phyloP scores from a whole-genome alignment of 2,888 invertebrate species.

The Drosophila meridionalis region DNA sequence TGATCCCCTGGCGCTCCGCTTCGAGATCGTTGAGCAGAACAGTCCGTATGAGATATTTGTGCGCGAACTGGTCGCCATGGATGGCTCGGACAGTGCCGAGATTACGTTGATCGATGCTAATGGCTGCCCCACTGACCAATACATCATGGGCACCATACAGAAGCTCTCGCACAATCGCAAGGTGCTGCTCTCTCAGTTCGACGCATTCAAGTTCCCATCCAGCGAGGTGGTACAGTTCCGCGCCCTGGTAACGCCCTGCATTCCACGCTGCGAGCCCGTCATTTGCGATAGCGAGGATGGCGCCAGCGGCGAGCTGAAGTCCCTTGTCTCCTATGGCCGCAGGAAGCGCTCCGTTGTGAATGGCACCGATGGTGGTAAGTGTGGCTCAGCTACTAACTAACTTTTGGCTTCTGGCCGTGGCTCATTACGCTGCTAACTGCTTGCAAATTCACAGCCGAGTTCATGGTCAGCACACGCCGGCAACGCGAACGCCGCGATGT shows the following conservation, averaged over 20 bases:
- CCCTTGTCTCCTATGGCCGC: conserved; percentile 93
- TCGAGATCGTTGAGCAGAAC: conserved; percentile 96
- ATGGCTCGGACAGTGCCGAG: conserved; percentile 96
- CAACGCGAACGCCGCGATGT: conserved; percentile 72
- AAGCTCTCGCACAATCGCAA: conserved; percentile 93
- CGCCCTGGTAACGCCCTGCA: conserved; percentile 96
- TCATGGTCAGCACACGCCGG: conserved; percentile 73
- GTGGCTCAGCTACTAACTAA: conserved; percentile 8
- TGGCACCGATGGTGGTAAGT: conserved; percentile 83
- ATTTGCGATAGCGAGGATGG: conserved; percentile 93
- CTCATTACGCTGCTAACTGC: conserved; percentile 51
- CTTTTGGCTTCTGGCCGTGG: conserved; percentile 14
- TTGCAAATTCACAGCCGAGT: conserved; percentile 71
- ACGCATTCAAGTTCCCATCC: conserved; percentile 98
- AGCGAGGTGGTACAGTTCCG: conserved; percentile 98
- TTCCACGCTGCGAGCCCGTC: conserved; percentile 96
- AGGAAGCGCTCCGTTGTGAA: conserved; percentile 89
- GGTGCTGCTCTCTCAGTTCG: conserved; percentile 95
- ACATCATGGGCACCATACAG: conserved; percentile 97
- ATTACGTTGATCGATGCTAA: conserved; percentile 95
- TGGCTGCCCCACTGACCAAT: conserved; percentile 97
- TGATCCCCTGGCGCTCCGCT: conserved; percentile 95
- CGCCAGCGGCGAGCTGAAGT: conserved; percentile 92
- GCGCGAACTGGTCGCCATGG: conserved; percentile 96
- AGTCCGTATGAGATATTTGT: conserved; percentile 98